Base-by-base conservation (phyloP, 2,888 invertebrate genomes). In the Netelia inedita region DNA sequence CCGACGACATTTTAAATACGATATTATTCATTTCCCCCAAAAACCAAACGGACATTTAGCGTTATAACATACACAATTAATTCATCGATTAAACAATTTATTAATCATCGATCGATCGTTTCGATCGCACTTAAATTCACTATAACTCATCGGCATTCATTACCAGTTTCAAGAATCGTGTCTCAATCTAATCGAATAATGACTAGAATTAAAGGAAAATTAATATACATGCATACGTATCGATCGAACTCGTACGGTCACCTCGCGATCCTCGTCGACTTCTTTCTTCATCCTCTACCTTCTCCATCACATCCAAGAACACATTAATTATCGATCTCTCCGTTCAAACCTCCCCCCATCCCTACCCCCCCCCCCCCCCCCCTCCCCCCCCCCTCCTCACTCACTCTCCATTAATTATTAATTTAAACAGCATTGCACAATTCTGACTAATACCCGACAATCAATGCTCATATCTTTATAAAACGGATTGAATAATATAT, bases 371-470 rank as follows among this genome's bases (percentile, higher is more conserved):
- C 28, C 28, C 3, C 3, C 28, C 28, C 28, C 28, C 28, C 28
- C 28, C 3, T 28, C 28, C 28, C 28, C 28, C 28, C n/a, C n/a
- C n/a, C n/a, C n/a, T n/a, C 63, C 65, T 85, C 74, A 87, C 83
- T 57, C 11, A 9, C 55, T 50, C 59, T 65, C 84, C 75, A 82
- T 87, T 87, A 86, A 80, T 86, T 86, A 87, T 86, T 85, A 76
- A 79, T 83, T 84, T 84, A 79, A 81, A 85, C 79, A 75, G 69
- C 72, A 74, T 87, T 85, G 75, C 85, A 78, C 79, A 81, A 83
- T 73, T 68, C 53, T 82, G 85, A 85, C 82, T 86, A 85, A 86
- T 85, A 72, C 80, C 11, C 82, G 83, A 85, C 85, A 87, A 86
- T 86, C 82, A 81, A 83, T 83, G 83, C 59, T 85, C 81, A 79